phyloP scores from a whole-genome alignment of 2,888 invertebrate genomes.

The Plebejus argus region DNA sequence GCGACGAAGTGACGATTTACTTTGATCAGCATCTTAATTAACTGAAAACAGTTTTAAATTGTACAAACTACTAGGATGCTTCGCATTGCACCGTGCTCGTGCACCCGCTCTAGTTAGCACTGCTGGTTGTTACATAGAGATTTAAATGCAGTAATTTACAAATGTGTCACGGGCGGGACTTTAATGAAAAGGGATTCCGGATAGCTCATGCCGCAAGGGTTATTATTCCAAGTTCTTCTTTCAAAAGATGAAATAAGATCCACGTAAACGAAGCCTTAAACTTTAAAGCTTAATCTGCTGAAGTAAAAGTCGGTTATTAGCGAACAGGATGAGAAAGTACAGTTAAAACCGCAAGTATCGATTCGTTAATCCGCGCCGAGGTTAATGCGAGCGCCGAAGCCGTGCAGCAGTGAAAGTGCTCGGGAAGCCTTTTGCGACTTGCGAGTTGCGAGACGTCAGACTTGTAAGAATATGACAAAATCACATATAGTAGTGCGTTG shows the following conservation, averaged over 20 bases:
- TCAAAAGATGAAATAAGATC: background rate
- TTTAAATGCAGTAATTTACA: background rate
- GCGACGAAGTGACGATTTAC: background rate
- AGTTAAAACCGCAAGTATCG: constrained; percentile 31
- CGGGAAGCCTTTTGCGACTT: constrained; percentile 36
- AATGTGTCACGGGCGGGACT: background rate
- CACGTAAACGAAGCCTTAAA: constrained; percentile 33
- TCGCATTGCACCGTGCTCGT: background rate
- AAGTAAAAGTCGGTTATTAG: constrained; percentile 16
- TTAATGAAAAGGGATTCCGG: background rate
- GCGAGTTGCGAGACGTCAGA: constrained; percentile 32
- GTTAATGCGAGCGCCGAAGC: constrained; percentile 9
- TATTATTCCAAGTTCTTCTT: background rate
- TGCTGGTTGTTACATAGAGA: background rate
- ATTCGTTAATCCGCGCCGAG: constrained; percentile 29
- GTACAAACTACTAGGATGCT: background rate
- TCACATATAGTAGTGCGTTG: background rate
- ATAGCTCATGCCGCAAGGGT: background rate
- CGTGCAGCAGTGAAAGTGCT: constrained; percentile 36
- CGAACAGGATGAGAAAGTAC: constrained; percentile 28
- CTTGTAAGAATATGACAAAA: background rate
- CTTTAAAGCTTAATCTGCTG: constrained; percentile 25
- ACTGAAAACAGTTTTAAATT: background rate
- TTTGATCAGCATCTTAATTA: background rate
- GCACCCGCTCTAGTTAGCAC: background rate